phyloP scores from a whole-genome alignment of 2,888 invertebrate species.

The Lasioglossum morio region DNA sequence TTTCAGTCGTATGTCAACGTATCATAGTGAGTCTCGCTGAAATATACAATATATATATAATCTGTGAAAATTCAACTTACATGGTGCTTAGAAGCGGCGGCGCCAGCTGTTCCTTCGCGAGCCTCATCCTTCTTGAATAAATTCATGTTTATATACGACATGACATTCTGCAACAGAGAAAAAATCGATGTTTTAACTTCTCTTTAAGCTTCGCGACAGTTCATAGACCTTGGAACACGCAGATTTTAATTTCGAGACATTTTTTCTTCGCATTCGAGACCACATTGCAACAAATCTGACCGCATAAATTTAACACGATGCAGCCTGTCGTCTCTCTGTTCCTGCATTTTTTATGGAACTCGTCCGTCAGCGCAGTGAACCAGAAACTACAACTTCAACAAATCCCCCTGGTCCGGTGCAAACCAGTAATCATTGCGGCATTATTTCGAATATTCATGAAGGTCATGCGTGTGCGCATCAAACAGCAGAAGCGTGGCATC shows the following conservation, averaged over 20 bases:
- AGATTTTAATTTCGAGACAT: not conserved
- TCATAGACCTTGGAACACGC: not conserved
- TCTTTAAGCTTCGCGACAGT: not conserved
- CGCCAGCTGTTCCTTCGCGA: not conserved
- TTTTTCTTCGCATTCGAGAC: not conserved
- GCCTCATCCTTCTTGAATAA: not conserved
- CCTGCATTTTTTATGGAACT: not conserved
- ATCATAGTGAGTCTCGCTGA: not conserved
- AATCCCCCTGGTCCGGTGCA: not conserved
- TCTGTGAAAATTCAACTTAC: not conserved
- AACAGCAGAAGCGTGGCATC: not conserved
- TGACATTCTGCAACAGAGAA: not conserved
- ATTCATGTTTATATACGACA: not conserved
- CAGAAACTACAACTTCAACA: not conserved
- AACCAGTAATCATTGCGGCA: not conserved
- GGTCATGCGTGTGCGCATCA: not conserved
- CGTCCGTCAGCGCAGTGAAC: not conserved
- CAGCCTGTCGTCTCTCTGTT: not conserved
- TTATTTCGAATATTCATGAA: constrained; percentile 4
- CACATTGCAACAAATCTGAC: not conserved
- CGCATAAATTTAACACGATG: not conserved
- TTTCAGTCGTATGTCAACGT: not conserved
- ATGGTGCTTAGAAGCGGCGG: not conserved
- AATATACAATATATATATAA: too few relatives aligned
- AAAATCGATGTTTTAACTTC: not conserved